phyloP scores from a whole-genome alignment of 2,888 invertebrate species.

The Argyresthia goedartella region DNA sequence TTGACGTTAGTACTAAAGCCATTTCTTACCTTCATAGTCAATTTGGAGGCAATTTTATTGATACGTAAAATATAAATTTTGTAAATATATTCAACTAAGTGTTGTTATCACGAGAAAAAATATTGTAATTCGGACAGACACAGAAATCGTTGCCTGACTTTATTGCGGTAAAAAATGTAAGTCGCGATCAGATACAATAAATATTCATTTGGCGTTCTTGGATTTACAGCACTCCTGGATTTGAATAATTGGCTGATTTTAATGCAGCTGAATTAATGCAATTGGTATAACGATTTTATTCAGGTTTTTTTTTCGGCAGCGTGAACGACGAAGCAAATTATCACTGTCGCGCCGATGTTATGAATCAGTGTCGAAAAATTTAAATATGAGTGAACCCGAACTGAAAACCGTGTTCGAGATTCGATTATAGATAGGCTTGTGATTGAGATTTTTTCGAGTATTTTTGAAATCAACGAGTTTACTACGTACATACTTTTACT shows the following conservation, averaged over 20 bases:
- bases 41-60: neutral
- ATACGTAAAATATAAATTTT: constrained; percentile 6
- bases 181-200: constrained; percentile 51
- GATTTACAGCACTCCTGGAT: constrained; percentile 46
- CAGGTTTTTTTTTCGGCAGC: constrained; percentile 32
- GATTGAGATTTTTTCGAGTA: too few relatives aligned
- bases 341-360: constrained; percentile 4
- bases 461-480: neutral
- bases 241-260: constrained; percentile 71
- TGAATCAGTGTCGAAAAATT: constrained; percentile 4
- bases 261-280: constrained; percentile 66
- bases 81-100: neutral
- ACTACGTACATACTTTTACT: too few relatives aligned
- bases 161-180: constrained; percentile 9
- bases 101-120: neutral
- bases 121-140: too few relatives aligned
- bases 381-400: neutral
- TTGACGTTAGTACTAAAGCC: too few relatives aligned
- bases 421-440: neutral
- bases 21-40: too few relatives aligned
- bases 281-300: constrained; percentile 53
- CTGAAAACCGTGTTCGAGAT: neutral
- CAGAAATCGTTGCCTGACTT: too few relatives aligned
- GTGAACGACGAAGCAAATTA: constrained; percentile 21
- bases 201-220: constrained; percentile 58